A percentile compares a stretch with the other conserved stretches of the same genome.
Evolutionary conservation across 1,140 invertebrate genomes (phyloP).

Genomic region (Drosophila parabipectinata): DNA sequence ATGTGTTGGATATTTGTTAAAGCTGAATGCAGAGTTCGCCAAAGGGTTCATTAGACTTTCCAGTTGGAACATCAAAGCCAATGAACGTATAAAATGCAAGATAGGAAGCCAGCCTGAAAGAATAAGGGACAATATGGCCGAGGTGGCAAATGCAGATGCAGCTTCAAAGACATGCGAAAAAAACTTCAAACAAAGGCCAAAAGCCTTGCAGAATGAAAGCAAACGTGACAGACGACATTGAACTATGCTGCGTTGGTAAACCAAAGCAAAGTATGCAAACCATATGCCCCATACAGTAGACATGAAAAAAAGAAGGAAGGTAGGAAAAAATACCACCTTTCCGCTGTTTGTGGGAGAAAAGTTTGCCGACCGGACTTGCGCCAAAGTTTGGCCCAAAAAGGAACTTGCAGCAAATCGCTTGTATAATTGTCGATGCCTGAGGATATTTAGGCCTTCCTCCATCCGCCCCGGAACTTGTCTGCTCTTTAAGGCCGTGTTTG

Average conservation of each 20-base stretch:
- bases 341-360: not conserved
- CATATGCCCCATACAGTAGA: slow-evolving; percentile 1
- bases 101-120: slow-evolving; percentile 8
- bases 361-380: slow-evolving; percentile 12
- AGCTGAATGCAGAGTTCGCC: slow-evolving; percentile 58
- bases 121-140: slow-evolving; percentile 1
- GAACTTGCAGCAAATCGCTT: slow-evolving; percentile 46
- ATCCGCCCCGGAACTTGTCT: not conserved
- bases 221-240: slow-evolving; percentile 65
- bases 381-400: slow-evolving; percentile 11
- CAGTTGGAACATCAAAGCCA: slow-evolving; percentile 64
- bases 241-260: slow-evolving; percentile 31
- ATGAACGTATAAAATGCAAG: slow-evolving; percentile 69
- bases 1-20: slow-evolving; percentile 28
- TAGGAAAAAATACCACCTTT: not conserved
- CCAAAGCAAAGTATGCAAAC: slow-evolving; percentile 53
- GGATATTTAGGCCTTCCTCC: slow-evolving; percentile 26
- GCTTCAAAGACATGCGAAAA: slow-evolving; percentile 46
- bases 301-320: not conserved
- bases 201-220: slow-evolving; percentile 37
- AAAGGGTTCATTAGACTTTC: slow-evolving; percentile 76
- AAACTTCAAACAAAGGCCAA: slow-evolving; percentile 44
- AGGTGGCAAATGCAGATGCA: slow-evolving; percentile 39
- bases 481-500: slow-evolving; percentile 35
- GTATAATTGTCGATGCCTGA: slow-evolving; percentile 49